Base-by-base conservation (phyloP, 2,888 invertebrate genomes). In the Phyto melanocephala region DNA sequence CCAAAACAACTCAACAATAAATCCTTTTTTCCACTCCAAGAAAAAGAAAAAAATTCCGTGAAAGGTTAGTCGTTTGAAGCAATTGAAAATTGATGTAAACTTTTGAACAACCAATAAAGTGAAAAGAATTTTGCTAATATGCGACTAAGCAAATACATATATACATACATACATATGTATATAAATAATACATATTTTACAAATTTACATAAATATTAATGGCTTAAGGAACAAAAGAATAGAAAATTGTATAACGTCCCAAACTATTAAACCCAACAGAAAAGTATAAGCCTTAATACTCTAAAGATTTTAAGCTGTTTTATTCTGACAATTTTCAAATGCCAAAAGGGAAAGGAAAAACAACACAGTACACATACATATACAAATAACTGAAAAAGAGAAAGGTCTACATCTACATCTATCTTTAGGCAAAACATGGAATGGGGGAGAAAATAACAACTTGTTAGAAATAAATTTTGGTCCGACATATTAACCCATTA, bases 241-340 rank as follows among this genome's bases (percentile, higher is more conserved):
- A 35, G 33, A 35, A 50, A 65, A 65, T 65, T 20, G 2, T 65
- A 50, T n/a, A 20, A 35, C 3, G 35, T 35, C 22, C 35, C 20
- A n/a, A 50, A 65, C 35, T 20, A 33, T 50, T 50, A 50, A 50
- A 13, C 47, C 65, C 35, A 47, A 2, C 63, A 47, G 11, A 63
- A 15, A 13, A 54, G 2, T 33, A 33, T 45, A 47, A 63, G 47
- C 33, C 7, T 17, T 45, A 63, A 63, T 35, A 50, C 65, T 35
- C 33, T 22, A n/a, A 47, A 35, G 50, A 65, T 65, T 65, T 65
- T 65, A 65, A 47, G 65, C 47, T 20, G 20, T 35, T 65, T 65
- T 35, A 50, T 33, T 35, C 33, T 50, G 20, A 35, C 33, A 33
- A 20, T n/a, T 35, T 35, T 50, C 1, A 50, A 13, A 45, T 8